Base-by-base conservation (phyloP, 2,797 vertebrate species). In the Poecilia gillii region DNA sequence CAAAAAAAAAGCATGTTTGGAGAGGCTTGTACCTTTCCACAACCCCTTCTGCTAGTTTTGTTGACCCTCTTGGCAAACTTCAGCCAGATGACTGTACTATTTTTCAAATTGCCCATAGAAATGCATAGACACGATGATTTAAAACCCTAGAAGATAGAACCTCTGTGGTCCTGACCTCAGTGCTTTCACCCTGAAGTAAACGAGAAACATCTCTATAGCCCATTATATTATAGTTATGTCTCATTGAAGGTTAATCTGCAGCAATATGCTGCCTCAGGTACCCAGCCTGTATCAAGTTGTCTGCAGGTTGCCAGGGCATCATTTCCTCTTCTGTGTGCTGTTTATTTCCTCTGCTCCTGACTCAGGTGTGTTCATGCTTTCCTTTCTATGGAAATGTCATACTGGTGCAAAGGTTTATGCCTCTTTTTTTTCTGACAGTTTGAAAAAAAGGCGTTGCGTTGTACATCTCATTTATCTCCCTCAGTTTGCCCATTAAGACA, bases 261-360 rank as follows among this genome's bases (percentile, higher is more conserved):
- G 88, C 90, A 91, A 83, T 89, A 86, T 86, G 87, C 86, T 83
- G 45, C 88, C 86, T 89, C 88, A 86, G 87, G 93, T 91, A 91
- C 85, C 85, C 80, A 20, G 76, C 75, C 78, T 79, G 83, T 82
- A 82, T 88, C 85, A 66, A 64, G 79, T 88, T 89, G 79, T 89
- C 88, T 85, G 84, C 79, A 90, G 88, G 89, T 89, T 28, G 78
- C 93, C 76, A 72, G 81, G 87, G 85, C 89, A 90, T 92, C 81
- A 71, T 91, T 87, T 87, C 80, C 81, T 83, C 74, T n/a, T 36
- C 81, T 73, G 85, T 90, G 92, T 90, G 81, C 84, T 81, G 86
- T 89, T 90, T 88, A 91, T 91, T 89, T 81, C 78, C 79, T 62
- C 23, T 3, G 39, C 78, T 75, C 70, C 85, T 68, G 88, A 89